phyloP scores from a whole-genome alignment of 2,113 vertebrate genomes.

The Hypanus sabinus region DNA sequence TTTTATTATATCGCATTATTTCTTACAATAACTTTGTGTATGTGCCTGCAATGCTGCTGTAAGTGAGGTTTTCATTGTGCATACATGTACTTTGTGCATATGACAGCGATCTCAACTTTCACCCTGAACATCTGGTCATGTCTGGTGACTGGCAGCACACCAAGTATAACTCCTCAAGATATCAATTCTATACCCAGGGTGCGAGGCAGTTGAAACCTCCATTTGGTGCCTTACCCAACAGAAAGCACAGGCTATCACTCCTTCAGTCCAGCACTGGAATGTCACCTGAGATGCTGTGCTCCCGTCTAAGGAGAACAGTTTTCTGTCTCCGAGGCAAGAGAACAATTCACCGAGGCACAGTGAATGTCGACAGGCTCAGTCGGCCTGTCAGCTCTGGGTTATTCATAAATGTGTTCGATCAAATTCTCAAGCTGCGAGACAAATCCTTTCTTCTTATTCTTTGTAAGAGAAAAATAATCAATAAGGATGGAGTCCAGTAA shows the following conservation, averaged over 20 bases:
- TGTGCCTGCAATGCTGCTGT: no score
- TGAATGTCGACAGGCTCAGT: not conserved
- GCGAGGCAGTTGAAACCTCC: no score
- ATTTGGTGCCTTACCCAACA: not conserved
- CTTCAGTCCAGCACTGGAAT: not conserved
- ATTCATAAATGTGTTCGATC: not conserved
- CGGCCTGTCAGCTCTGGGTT: not conserved
- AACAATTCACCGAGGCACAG: not conserved
- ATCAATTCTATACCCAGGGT: not conserved
- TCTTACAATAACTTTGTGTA: no score
- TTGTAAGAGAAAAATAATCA: not conserved
- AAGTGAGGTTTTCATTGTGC: no score
- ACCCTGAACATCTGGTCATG: no score
- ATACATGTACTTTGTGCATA: no score
- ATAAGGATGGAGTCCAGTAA: not conserved
- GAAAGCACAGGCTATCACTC: not conserved
- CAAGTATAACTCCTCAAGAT: not conserved
- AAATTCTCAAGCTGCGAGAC: not conserved
- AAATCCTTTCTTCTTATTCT: not conserved
- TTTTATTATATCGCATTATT: no score
- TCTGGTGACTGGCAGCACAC: not conserved
- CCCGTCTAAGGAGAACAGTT: not conserved
- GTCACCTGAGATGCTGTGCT: not conserved
- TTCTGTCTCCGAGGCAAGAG: not conserved
- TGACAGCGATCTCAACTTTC: no score